A percentile compares a stretch with the other conserved stretches of the same genome.
These are phyloP conservation scores for Agrilus mali DNA, from an alignment of 2,888 invertebrate species.

Conservation along the genomic window DNA sequence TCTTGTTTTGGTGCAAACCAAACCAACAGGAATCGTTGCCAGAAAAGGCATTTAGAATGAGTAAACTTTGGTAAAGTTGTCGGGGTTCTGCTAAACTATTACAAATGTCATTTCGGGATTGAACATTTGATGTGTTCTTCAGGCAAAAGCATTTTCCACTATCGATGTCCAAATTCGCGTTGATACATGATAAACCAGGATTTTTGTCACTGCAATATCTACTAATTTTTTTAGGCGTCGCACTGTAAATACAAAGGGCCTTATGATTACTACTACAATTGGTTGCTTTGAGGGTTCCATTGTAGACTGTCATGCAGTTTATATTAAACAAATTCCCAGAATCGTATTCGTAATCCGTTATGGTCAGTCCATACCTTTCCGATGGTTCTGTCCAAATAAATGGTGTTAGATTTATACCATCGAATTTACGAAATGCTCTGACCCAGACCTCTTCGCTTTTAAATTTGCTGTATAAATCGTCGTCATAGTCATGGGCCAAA, in stretches of 20 bases:
- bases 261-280: constrained; percentile 4
- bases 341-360: constrained; percentile 4
- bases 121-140: neutral
- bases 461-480: neutral
- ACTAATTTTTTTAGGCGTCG: neutral
- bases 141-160: constrained; percentile 7
- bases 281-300: constrained; percentile 3
- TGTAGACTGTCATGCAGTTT: constrained; percentile 3
- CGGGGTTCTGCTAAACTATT: constrained; percentile 8
- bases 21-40: constrained; percentile 7
- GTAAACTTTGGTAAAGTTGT: constrained; percentile 5
- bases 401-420: constrained; percentile 2
- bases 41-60: constrained; percentile 3
- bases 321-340: constrained; percentile 1
- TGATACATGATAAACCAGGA: constrained; percentile 4
- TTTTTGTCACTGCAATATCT: constrained; percentile 6
- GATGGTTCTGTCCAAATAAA: constrained; percentile 6
- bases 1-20: constrained; percentile 3
- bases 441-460: constrained; percentile 5
- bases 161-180: constrained; percentile 5
- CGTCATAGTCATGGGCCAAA: constrained; percentile 3
- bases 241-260: constrained; percentile 6
- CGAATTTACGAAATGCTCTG: constrained; percentile 3
- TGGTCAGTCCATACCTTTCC: constrained; percentile 1
- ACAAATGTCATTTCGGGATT: constrained; percentile 5